Percentiles rank a stretch among this genome's conserved stretches.
phyloP scores from a whole-genome alignment of 2,113 vertebrate genomes.

The Myrmecobius fasciatus region DNA sequence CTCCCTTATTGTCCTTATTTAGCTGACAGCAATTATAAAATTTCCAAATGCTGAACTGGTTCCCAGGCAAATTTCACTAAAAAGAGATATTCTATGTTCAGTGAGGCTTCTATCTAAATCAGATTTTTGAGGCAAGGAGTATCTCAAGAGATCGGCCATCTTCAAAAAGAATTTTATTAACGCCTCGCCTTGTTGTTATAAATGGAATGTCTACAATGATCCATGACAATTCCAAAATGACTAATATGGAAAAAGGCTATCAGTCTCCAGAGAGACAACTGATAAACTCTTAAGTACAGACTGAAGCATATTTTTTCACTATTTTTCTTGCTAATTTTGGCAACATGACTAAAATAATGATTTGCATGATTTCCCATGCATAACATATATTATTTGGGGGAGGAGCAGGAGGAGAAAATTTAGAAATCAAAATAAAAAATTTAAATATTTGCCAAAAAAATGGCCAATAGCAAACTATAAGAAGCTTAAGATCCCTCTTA shows the following conservation, averaged over 20 bases:
- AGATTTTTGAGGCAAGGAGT: neutral
- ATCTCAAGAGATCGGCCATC: neutral
- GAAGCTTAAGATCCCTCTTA: too few species aligned
- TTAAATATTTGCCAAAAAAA: too few species aligned
- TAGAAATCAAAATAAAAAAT: too few species aligned
- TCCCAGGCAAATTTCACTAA: neutral
- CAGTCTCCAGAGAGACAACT: neutral
- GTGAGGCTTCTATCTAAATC: neutral
- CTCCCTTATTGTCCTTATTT: neutral
- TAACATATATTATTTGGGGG: too few species aligned
- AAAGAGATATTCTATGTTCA: neutral
- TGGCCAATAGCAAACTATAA: too few species aligned
- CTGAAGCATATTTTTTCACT: too few species aligned
- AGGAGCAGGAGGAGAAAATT: too few species aligned
- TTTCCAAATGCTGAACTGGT: neutral
- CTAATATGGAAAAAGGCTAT: neutral
- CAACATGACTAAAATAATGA: too few species aligned
- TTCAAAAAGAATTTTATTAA: neutral
- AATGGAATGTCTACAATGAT: neutral
- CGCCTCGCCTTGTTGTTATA: neutral
- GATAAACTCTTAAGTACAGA: neutral
- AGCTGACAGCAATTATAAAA: neutral
- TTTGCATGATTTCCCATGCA: too few species aligned
- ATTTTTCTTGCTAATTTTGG: too few species aligned
- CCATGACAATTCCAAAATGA: neutral